Conservation (phyloP, 2,113 vertebrate genomes). For the Malurus cyaneus region DNA sequence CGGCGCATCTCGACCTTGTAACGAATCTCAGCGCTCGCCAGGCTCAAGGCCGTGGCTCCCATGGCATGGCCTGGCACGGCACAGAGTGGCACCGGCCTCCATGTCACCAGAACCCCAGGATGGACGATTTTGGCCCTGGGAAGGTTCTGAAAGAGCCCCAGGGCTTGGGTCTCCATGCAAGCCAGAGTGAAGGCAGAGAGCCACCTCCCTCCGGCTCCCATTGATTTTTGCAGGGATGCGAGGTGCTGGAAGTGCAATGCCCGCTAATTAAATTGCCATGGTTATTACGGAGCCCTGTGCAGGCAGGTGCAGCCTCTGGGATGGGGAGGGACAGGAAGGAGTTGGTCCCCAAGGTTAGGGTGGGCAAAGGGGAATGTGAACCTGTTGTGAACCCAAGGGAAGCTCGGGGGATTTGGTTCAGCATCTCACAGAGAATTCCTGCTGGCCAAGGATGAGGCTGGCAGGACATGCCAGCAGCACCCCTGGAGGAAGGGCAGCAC, state of each 20-base stretch:
- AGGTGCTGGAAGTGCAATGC: background rate
- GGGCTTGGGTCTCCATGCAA: background rate
- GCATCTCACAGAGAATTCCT: background rate
- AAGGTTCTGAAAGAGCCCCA: background rate
- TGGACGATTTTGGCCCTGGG: background rate
- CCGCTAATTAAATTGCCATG: background rate
- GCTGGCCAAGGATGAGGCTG: background rate
- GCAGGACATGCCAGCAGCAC: background rate
- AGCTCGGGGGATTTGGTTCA: background rate
- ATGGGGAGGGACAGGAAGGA: background rate
- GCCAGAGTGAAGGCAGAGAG: rapidly evolving
- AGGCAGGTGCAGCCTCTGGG: background rate
- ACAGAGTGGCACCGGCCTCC: rapidly evolving
- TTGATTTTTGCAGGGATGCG: background rate
- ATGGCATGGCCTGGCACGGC: background rate
- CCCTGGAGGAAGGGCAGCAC: background rate
- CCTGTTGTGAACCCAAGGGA: too few species aligned
- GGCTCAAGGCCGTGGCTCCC: rapidly evolving
- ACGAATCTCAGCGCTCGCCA: background rate
- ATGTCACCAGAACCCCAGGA: rapidly evolving
- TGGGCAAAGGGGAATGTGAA: background rate
- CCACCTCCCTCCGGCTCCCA: background rate
- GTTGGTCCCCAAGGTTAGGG: background rate
- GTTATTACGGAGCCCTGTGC: background rate
- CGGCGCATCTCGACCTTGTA: background rate